phyloP scores from a whole-genome alignment of 2,797 vertebrate species.

The Champsocephalus esox region DNA sequence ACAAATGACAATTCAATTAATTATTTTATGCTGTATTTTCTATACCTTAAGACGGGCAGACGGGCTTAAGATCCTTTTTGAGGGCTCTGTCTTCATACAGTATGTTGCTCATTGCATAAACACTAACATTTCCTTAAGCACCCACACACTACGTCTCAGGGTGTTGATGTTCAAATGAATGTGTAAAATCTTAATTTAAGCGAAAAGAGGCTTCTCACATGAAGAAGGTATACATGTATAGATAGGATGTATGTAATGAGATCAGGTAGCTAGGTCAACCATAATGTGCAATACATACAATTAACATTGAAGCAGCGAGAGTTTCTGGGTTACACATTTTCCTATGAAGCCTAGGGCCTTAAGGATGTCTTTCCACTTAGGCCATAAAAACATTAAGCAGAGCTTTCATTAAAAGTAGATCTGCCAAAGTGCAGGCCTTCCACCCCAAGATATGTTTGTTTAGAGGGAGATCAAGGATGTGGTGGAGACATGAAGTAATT shows the following conservation, averaged over 20 bases:
- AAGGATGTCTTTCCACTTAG: conserved; percentile 50
- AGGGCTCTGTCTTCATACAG: conserved; percentile 47
- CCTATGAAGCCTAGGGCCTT: conserved; percentile 39
- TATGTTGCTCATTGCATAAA: conserved; percentile 43
- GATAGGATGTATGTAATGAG: conserved; percentile 32
- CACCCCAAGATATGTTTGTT: conserved; percentile 71
- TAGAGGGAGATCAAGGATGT: conserved; percentile 74
- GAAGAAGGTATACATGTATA: conserved; percentile 20
- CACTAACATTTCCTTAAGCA: conserved; percentile 27
- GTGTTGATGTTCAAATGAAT: conserved; percentile 21
- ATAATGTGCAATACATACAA: conserved; percentile 27
- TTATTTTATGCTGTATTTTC: conserved; percentile 86
- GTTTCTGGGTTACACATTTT: conserved; percentile 47
- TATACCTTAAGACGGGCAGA: conserved; percentile 81
- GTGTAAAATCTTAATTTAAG: conserved; percentile 35
- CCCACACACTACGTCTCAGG: conserved; percentile 12
- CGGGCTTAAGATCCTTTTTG: conserved; percentile 45
- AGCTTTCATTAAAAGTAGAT: conserved; percentile 73
- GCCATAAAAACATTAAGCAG: conserved; percentile 65
- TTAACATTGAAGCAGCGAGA: conserved; percentile 31
- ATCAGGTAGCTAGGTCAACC: conserved; percentile 36
- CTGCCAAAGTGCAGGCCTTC: conserved; percentile 69
- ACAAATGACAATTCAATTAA: conserved; percentile 97
- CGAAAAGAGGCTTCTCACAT: conserved; percentile 15
- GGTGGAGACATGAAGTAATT: conserved; percentile 73